Evolutionary conservation across 1,140 invertebrate species (phyloP).

Genomic region (Ceratina australensis): DNA sequence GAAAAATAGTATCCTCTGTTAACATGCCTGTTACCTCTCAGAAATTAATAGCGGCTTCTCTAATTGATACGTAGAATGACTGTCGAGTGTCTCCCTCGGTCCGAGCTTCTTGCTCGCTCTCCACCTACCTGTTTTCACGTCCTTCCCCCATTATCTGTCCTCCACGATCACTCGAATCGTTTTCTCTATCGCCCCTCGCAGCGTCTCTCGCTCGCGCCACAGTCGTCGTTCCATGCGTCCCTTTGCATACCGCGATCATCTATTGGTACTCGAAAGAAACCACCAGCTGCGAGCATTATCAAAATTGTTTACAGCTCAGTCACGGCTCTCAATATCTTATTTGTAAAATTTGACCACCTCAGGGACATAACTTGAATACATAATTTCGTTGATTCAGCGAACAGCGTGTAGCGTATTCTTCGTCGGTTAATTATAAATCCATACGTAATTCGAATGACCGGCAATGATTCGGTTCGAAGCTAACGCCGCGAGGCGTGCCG

Average conservation of each 20-base stretch:
- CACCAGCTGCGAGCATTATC: conserved; percentile 2
- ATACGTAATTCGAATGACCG: conserved; percentile 27
- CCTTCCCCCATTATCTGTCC: conserved; percentile 32
- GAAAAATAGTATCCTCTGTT: conserved; percentile 68
- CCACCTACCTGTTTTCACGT: conserved; percentile 40
- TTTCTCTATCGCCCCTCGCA: conserved; percentile 27
- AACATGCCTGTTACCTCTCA: conserved; percentile 65
- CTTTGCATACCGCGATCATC: conserved; percentile 59
- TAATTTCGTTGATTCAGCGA: too few relatives aligned
- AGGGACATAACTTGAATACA: too few relatives aligned
- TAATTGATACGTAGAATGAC: conserved; percentile 73
- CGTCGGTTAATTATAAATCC: conserved; percentile 46
- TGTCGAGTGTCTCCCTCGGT: conserved; percentile 50
- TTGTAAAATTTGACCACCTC: too few relatives aligned
- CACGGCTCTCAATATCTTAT: too few relatives aligned
- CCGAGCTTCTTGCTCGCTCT: conserved; percentile 30
- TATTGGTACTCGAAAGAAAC: conserved; percentile 20
- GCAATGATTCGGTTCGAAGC: conserved; percentile 33
- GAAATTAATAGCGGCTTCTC: conserved; percentile 70
- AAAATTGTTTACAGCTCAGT: too few relatives aligned
- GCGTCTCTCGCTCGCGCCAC: conserved; percentile 31
- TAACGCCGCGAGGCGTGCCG: conserved; percentile 6
- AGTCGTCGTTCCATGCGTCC: conserved; percentile 35
- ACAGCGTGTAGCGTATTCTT: conserved; percentile 49
- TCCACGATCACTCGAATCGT: conserved; percentile 32